These are phyloP conservation scores for Fratercula arctica DNA, from an alignment of 2,797 vertebrate species.

Conservation along the genomic window DNA sequence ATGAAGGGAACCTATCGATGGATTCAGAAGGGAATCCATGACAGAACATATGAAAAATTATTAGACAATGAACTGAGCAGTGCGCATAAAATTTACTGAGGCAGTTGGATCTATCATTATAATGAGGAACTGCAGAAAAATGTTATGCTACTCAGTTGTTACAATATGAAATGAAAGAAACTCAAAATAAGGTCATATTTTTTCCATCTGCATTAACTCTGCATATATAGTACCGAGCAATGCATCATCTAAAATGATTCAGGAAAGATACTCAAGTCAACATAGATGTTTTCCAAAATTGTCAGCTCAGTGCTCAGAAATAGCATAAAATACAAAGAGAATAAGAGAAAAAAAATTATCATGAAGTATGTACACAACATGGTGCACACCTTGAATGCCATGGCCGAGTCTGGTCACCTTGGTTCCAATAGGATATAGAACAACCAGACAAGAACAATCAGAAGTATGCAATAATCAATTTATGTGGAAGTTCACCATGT, in stretches of 20 bases:
- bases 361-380: not conserved
- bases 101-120: not conserved
- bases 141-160: not conserved
- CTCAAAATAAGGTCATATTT: not conserved
- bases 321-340: rapidly evolving
- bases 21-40: not conserved
- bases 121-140: not conserved
- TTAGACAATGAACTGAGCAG: not conserved
- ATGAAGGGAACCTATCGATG: not conserved
- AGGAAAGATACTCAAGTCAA: not conserved
- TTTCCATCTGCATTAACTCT: not conserved
- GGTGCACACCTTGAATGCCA: not conserved
- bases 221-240: not conserved
- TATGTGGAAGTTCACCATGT: not conserved
- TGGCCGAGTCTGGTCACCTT: not conserved
- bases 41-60: not conserved
- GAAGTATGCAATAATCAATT: not conserved
- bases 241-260: not conserved
- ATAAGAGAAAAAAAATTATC: not conserved
- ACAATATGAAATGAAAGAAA: not conserved
- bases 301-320: not conserved
- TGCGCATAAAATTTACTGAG: not conserved
- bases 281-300: not conserved
- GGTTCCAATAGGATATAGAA: not conserved
- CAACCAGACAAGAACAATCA: not conserved